phyloP scores from a whole-genome alignment of 2,113 vertebrate species.

The Ailuropoda melanoleuca region DNA sequence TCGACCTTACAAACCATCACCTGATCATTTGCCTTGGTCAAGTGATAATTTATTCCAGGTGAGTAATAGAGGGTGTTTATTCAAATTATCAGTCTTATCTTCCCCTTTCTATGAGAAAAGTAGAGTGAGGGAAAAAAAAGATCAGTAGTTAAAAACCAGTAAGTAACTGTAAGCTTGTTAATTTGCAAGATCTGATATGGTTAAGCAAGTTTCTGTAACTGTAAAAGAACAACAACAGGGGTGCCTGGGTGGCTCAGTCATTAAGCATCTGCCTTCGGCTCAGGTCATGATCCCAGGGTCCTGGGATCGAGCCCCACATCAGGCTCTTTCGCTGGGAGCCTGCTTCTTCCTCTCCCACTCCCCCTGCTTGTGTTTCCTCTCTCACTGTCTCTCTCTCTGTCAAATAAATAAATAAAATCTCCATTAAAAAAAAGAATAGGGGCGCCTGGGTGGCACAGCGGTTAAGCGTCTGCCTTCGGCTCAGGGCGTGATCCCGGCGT shows the following conservation, averaged over 20 bases:
- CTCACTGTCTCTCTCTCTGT: too few relatives aligned
- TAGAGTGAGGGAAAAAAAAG: not conserved
- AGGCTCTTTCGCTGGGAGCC: too few relatives aligned
- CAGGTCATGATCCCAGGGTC: too few relatives aligned
- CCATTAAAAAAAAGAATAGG: not conserved
- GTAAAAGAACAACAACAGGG: not conserved
- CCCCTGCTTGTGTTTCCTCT: too few relatives aligned
- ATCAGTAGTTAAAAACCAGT: not conserved
- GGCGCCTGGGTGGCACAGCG: too few relatives aligned
- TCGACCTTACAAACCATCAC: not conserved
- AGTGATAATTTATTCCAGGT: not conserved
- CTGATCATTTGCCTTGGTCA: not conserved
- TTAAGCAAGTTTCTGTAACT: not conserved
- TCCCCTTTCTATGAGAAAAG: not conserved
- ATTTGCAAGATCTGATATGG: not conserved
- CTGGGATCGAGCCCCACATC: too few relatives aligned
- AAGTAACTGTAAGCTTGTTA: not conserved
- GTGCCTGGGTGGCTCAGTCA: too few relatives aligned
- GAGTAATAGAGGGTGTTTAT: not conserved
- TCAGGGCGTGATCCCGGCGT: too few relatives aligned
- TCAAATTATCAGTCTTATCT: not conserved
- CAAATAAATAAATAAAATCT: too few relatives aligned
- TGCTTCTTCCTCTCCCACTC: too few relatives aligned
- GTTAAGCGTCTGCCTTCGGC: too few relatives aligned
- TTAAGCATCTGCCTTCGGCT: too few relatives aligned